Evolutionary conservation across 2,113 vertebrate genomes (phyloP), one percentile per base, ranked within the genome.

Genomic region (Cygnus buccinator): DNA sequence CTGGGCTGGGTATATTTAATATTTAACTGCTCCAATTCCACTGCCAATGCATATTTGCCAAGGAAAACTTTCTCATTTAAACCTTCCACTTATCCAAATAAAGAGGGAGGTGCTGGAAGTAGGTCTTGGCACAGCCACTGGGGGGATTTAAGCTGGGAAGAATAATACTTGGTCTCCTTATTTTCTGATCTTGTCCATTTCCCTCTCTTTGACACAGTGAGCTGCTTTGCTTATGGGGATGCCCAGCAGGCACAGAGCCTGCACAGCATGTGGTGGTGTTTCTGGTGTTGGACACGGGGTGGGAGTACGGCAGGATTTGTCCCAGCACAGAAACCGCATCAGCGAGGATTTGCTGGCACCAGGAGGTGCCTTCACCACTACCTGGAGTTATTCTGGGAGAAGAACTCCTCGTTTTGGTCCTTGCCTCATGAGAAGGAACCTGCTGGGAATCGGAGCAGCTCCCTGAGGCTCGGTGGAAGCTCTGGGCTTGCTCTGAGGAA

Each of bases 41-140:
- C 79, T 97, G 97, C 97, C 97, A 97, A 41, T 62, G 35, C 59
- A 3, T 63, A 65, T 70, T 96, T 97, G 97, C 97, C 97, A 98
- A 97, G 91, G 89, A 97, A 98, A 98, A 97, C 94, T 96, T 97
- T 97, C 91, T 92, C 95, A 25, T 97, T 97, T 96, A 95, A 98
- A 97, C 73, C 84, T 94, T 96, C 86, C 61, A 94, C 89, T 97
- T 97, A 94, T 90, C 88, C 94, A 97, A 96, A 98, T 82, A 96
- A 65, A 89, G 91, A 81, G 77, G 52, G 50, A 74, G 65, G 39
- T 91, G 77, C 84, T 97, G 96, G 85, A 97, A 96, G 74, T 33
- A n/a, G 96, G 48, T 94, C 82, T 95, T 98, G 97, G 97, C 96
- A 96, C 66, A 61, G 72, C 59, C 72, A 11, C 3, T 3, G 74